Base-by-base conservation (phyloP, 1,140 invertebrate genomes). In the Dinoponera quadriceps region DNA sequence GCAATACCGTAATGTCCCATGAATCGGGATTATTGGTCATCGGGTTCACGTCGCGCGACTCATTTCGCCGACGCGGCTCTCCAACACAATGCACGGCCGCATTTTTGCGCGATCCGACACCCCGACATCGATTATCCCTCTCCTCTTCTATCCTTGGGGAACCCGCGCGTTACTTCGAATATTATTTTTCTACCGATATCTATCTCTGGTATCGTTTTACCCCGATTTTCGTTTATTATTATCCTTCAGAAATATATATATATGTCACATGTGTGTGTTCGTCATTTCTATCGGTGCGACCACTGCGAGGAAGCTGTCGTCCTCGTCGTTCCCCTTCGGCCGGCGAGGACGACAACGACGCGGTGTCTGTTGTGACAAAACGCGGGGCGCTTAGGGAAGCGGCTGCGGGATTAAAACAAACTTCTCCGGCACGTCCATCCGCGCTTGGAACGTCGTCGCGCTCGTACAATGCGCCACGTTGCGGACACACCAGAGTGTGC, bases 21-120 rank as follows among this genome's bases (percentile, higher is more conserved):
- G 75, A 78, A 78, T 78, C 49, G 75, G 63, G 55, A 78, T 78
- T 78, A 78, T 78, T 57, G 75, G 63, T 33, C 74, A 65, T 66
- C 29, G 74, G 27, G 29, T 38, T 55, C 48, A 48, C 49, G 51
- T 48, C 63, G 16, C 44, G 22, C 22, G 48, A 27, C 75, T 78
- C 75, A 69, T 78, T 78, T 69, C 51, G 49, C 75, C 29, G 29
- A 33, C 29, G 38, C 20, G 27, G 49, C 49, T 68, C 29, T 33
- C 29, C 5, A 55, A 55, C 33, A 57, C 63, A 69, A 69, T 20
- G 51, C 49, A 18, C 9, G 49, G 29, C 18, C 20, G 22, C 69
- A 69, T 57, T 78, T 78, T 78, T 78, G 60, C 73, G 44, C 63
- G 27, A 68, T 27, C 33, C 49, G 20, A 16, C 20, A 13, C 25